phyloP scores from a whole-genome alignment of 2,113 vertebrate genomes.

The Actenoides hombroni region DNA sequence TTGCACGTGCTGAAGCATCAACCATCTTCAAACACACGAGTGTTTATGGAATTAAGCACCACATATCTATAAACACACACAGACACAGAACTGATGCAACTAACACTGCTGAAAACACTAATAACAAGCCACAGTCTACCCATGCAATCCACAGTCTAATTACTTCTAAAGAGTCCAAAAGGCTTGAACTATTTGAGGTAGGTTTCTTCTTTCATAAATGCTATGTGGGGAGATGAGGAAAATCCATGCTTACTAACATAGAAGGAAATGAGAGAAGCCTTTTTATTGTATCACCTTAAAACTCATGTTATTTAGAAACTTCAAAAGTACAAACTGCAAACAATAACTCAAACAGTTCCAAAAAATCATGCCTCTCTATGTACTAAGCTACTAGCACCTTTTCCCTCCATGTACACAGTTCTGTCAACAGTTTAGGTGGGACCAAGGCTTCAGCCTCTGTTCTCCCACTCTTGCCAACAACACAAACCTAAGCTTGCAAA shows the following conservation, averaged over 20 bases:
- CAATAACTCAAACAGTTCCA: neutral
- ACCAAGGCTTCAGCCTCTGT: neutral
- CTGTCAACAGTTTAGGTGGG: neutral
- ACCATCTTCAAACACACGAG: neutral
- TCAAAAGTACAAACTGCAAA: neutral
- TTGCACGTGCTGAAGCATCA: neutral
- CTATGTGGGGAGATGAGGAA: neutral
- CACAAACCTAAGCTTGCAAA: neutral
- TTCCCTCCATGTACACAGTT: neutral
- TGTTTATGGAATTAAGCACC: neutral
- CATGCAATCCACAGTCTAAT: conserved; percentile 46
- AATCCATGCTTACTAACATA: neutral
- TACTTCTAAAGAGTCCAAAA: conserved; percentile 18
- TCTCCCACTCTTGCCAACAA: neutral
- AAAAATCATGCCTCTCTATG: neutral
- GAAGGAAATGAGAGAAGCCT: neutral
- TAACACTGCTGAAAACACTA: neutral
- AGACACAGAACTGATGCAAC: neutral
- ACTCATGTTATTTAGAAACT: neutral
- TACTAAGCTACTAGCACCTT: neutral
- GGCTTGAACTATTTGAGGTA: conserved; percentile 24
- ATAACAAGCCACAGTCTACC: conserved; percentile 30
- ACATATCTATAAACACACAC: neutral
- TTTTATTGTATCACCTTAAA: neutral
- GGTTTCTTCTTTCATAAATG: neutral